phyloP scores from a whole-genome alignment of 2,888 invertebrate species.

The Chrysopilus asiliformis region DNA sequence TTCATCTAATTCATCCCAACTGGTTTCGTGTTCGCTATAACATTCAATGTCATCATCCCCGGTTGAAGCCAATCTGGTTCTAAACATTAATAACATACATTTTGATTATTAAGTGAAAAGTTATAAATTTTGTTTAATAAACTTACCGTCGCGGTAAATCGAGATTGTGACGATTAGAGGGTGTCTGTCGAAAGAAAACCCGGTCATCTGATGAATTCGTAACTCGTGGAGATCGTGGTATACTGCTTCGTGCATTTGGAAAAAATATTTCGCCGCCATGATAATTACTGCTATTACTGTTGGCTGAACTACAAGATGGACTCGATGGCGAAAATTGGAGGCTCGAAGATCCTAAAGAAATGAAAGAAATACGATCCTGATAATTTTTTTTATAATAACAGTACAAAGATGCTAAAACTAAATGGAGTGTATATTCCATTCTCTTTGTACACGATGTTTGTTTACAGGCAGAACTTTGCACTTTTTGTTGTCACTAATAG shows the following conservation, averaged over 20 bases:
- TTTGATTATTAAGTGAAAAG: not conserved
- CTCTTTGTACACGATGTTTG: no score
- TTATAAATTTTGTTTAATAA: not conserved
- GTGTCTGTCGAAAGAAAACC: slow-evolving; percentile 24
- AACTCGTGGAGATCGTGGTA: slow-evolving; percentile 29
- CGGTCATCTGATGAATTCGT: slow-evolving; percentile 30
- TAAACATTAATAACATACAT: slow-evolving; percentile 16
- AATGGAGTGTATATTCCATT: slow-evolving; percentile 5
- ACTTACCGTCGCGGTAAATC: slow-evolving; percentile 34
- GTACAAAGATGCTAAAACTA: slow-evolving; percentile 4
- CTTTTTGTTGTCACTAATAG: no score
- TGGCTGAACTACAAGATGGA: slow-evolving; percentile 31
- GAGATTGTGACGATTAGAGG: slow-evolving; percentile 28
- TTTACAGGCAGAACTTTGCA: no score
- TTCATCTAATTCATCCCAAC: slow-evolving; percentile 35
- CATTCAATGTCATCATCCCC: slow-evolving; percentile 34
- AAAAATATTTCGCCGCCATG: slow-evolving; percentile 32
- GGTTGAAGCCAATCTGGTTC: slow-evolving; percentile 34
- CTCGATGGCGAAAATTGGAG: slow-evolving; percentile 35
- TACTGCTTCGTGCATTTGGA: slow-evolving; percentile 27
- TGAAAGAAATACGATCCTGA: no score
- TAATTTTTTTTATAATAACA: no score
- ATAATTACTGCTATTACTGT: slow-evolving; percentile 27
- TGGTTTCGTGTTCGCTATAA: slow-evolving; percentile 34
- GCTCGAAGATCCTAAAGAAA: slow-evolving; percentile 29